Conservation (phyloP, 2,113 vertebrate species). For the Hoplias malabaricus region DNA sequence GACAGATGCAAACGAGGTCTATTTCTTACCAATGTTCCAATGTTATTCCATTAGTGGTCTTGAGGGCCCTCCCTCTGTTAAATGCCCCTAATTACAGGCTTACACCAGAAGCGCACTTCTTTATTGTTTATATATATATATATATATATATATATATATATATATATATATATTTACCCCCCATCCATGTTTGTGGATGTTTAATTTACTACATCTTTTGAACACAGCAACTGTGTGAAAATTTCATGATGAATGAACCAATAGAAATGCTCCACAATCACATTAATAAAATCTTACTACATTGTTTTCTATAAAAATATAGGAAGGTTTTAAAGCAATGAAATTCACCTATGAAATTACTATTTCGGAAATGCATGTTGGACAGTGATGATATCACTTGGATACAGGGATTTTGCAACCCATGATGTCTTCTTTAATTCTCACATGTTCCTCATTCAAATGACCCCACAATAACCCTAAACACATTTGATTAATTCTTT, state of each 20-base stretch:
- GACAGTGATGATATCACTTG: no score
- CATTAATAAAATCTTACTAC: no score
- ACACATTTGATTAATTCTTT: constrained; percentile 47
- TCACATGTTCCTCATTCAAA: constrained; percentile 9
- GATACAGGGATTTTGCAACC: neutral
- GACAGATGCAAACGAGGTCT: constrained; percentile 53
- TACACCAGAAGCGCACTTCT: constrained; percentile 16
- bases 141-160: neutral
- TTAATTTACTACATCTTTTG: no score
- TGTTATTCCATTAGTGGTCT: constrained; percentile 50
- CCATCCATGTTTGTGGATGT: no score
- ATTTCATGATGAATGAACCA: no score
- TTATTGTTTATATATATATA: constrained; percentile 7
- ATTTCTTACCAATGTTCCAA: constrained; percentile 51
- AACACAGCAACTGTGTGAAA: no score
- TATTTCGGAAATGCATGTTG: no score
- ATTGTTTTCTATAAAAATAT: no score
- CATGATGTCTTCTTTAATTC: neutral
- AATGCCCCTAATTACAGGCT: constrained; percentile 24
- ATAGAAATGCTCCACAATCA: no score
- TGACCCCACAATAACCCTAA: constrained; percentile 46
- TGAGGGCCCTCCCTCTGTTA: constrained; percentile 34
- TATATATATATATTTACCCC: neutral
- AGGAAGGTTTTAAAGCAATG: no score
- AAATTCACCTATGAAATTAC: no score